Conservation (phyloP, 1,140 invertebrate species). For the Ostrea denselamellosa region DNA sequence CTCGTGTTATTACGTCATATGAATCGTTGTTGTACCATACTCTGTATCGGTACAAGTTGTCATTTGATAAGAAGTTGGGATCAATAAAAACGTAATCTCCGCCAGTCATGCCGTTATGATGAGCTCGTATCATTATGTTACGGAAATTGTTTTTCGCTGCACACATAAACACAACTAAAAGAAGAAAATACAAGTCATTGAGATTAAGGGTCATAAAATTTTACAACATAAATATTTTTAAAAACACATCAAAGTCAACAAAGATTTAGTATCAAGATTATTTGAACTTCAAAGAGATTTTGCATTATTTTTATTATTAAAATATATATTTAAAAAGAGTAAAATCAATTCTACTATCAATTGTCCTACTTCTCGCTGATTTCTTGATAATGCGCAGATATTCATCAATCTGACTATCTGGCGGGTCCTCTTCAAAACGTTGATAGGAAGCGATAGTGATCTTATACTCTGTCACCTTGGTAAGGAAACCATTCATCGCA, state of each 20-base stretch:
- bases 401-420: neutral
- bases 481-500: constrained; percentile 5
- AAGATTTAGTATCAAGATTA: neutral
- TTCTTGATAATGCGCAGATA: constrained; percentile 4
- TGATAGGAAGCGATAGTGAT: neutral
- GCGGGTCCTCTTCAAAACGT: neutral
- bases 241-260: neutral
- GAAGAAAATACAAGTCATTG: neutral
- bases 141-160: neutral
- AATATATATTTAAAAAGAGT: too few species aligned
- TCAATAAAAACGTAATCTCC: constrained; percentile 40
- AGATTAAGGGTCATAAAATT: too few species aligned
- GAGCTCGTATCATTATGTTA: constrained; percentile 19
- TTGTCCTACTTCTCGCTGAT: neutral
- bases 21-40: neutral
- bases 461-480: neutral
- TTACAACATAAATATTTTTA: neutral
- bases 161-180: constrained; percentile 33
- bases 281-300: neutral
- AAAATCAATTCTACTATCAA: neutral
- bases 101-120: neutral
- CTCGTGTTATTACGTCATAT: constrained; percentile 14
- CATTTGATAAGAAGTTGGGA: constrained; percentile 17
- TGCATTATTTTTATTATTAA: neutral
- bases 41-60: neutral